A percentile compares a stretch with the other conserved stretches of the same genome.
Evolutionary conservation across 1,140 invertebrate species (phyloP).

Genomic region (Eupeodes corollae): DNA sequence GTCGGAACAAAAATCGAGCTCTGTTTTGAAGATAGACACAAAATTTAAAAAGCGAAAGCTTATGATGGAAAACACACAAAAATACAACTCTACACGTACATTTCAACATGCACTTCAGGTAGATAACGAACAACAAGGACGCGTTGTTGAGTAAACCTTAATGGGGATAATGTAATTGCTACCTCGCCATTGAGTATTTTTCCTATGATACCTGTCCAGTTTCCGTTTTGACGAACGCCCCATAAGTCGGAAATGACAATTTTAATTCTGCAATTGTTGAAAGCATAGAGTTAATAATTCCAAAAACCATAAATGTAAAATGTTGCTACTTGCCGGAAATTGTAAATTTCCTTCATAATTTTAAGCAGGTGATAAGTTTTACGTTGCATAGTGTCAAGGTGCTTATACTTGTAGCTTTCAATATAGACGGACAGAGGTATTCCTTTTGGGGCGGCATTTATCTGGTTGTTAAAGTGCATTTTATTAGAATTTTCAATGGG

Average conservation of each 20-base stretch:
- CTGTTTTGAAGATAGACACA: constrained; percentile 11
- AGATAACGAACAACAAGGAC: constrained; percentile 37
- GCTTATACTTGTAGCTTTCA: constrained; percentile 23
- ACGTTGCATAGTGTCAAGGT: constrained; percentile 43
- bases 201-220: constrained; percentile 42
- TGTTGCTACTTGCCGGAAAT: constrained; percentile 38
- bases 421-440: constrained; percentile 29
- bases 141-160: constrained; percentile 39
- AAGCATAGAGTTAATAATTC: constrained; percentile 1
- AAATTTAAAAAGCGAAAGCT: neutral
- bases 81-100: constrained; percentile 17
- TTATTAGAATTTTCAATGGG: too few species aligned
- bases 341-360: constrained; percentile 38
- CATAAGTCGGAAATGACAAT: constrained; percentile 35
- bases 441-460: constrained; percentile 9
- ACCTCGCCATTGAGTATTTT: constrained; percentile 35
- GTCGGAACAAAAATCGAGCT: constrained; percentile 42
- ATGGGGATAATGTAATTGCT: constrained; percentile 39
- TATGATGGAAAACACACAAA: constrained; percentile 5
- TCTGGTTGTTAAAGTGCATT: too few species aligned
- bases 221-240: constrained; percentile 41
- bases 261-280: constrained; percentile 27
- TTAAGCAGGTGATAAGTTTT: constrained; percentile 38
- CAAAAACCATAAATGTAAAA: neutral
- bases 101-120: constrained; percentile 35